Base-by-base conservation (phyloP, 1,140 invertebrate genomes). In the Drosophila yakuba region DNA sequence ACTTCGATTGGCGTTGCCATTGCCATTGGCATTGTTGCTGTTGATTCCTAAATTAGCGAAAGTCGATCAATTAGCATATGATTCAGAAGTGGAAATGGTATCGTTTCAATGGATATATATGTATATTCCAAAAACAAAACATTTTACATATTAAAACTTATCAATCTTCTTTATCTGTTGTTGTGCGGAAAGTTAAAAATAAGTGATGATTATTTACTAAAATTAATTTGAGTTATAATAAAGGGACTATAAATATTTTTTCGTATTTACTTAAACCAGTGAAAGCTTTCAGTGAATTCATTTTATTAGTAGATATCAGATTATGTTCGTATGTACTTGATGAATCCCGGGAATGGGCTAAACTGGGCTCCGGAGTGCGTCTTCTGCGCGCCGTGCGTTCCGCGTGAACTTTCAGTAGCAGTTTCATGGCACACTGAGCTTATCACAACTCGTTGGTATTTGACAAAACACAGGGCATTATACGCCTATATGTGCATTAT, bases 351-450 rank as follows among this genome's bases (percentile, higher is more conserved):
- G 74, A 77, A 35, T 38, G 55, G 23, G 44, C 23, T 8, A 76
- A n/a, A 20, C 10, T 58, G 12, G 74, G 73, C 4, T 88, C 83
- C 23, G 84, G 79, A 10, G 82, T 88, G 14, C 86, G 86, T 35
- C 89, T 80, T 47, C 85, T 77, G 11, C 82, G 84, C 43, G 91
- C 79, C 28, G 78, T 91, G 59, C 74, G 85, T 62, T 92, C 81
- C 23, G 88, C 86, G 47, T 92, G 91, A 14, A 91, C 91, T 80
- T 92, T 92, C 6, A 92, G 63, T 52, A 92, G 35, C 38, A 92
- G 51, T 69, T 92, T 92, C 91, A 92, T 92, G 47, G 36, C 73
- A 51, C 61, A 59, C 54, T 28, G 58, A 38, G 51, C 71, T 76
- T 76, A 76, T 76, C 74, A 76, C 74, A 56, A 60, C 23, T 32